These are phyloP conservation scores for Lottia gigantea DNA, from an alignment of 2,888 invertebrate genomes.

Conservation along the genomic window DNA sequence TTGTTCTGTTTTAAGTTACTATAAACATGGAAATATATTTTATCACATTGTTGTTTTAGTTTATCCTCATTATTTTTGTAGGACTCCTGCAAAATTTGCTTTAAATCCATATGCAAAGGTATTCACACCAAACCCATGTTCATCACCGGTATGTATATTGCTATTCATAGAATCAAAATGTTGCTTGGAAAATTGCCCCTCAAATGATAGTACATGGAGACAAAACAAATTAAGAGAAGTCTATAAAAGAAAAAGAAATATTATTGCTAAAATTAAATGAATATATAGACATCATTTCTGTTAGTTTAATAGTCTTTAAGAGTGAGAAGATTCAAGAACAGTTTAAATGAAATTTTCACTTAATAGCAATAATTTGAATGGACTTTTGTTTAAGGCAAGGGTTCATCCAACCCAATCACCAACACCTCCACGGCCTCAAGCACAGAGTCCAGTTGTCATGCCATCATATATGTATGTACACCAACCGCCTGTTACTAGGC, in stretches of 20 bases:
- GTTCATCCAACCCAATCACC: slow-evolving; percentile 36
- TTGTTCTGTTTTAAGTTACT: no score
- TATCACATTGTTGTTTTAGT: not conserved
- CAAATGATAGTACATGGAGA: no score
- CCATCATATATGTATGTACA: slow-evolving; percentile 15
- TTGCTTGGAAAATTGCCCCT: not conserved
- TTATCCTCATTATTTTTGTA: slow-evolving; percentile 15
- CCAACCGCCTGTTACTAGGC: slow-evolving; percentile 23
- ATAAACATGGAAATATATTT: no score
- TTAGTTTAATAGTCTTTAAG: no score
- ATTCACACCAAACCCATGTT: slow-evolving; percentile 76
- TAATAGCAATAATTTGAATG: no score
- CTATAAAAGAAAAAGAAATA: no score
- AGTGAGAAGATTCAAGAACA: no score
- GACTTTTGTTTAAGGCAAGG: slow-evolving; percentile 14
- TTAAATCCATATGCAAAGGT: slow-evolving; percentile 81
- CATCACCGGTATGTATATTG: not conserved
- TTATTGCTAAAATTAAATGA: no score
- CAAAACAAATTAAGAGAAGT: no score
- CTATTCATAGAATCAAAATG: not conserved
- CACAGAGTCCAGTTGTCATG: slow-evolving; percentile 46
- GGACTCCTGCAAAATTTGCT: slow-evolving; percentile 15
- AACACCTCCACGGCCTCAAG: slow-evolving; percentile 50
- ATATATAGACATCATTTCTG: no score
- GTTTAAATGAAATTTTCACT: no score